Conservation (phyloP, 2,888 invertebrate genomes). For the Rhyacophila evoluta region DNA sequence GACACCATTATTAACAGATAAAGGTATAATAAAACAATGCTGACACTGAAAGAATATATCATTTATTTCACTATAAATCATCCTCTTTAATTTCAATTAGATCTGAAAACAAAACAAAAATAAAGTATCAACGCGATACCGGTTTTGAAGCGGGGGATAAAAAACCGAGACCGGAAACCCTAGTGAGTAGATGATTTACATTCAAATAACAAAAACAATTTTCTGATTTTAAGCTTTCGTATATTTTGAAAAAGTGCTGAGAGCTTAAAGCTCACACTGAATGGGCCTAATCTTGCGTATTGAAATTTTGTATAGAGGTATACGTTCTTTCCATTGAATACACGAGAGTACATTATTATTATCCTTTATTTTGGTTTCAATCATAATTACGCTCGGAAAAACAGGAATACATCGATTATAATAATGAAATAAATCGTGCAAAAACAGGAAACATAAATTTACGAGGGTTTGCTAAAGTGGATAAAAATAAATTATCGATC, state of each 20-base stretch:
- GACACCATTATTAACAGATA: too few relatives aligned
- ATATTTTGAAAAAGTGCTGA: background rate
- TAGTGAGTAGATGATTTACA: background rate
- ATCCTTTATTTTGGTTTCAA: background rate
- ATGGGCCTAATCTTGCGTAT: background rate
- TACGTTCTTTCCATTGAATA: background rate
- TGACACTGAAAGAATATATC: too few relatives aligned
- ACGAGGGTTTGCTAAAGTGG: too few relatives aligned
- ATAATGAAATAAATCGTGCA: background rate
- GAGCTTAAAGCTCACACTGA: background rate
- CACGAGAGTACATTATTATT: background rate
- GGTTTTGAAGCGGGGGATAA: too few relatives aligned
- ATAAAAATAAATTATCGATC: too few relatives aligned
- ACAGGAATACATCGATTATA: background rate
- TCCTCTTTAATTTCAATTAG: too few relatives aligned
- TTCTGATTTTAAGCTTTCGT: background rate
- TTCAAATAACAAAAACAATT: background rate
- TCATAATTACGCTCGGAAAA: background rate
- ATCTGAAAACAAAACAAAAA: too few relatives aligned
- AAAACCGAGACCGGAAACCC: too few relatives aligned
- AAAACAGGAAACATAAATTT: background rate
- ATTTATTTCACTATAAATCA: too few relatives aligned
- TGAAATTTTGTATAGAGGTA: background rate
- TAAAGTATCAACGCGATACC: too few relatives aligned
- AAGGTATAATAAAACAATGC: too few relatives aligned